These are phyloP conservation scores for Nymphalis io DNA, from an alignment of 1,140 invertebrate species.

Conservation along the genomic window DNA sequence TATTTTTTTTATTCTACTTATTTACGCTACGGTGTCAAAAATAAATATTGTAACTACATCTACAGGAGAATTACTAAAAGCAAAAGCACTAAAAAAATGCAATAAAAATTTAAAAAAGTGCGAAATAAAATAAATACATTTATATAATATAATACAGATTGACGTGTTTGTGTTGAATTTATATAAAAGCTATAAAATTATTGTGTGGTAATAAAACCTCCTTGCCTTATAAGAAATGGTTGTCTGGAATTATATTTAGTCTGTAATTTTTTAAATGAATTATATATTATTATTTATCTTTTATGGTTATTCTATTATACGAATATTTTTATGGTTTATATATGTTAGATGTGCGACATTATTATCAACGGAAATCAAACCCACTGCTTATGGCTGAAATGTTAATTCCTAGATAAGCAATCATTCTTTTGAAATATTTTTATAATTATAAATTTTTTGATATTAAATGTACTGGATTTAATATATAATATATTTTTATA, in stretches of 20 bases:
- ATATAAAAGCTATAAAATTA: slow-evolving; percentile 11
- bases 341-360: no score
- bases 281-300: no score
- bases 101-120: slow-evolving; percentile 51
- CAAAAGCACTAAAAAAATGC: slow-evolving; percentile 59
- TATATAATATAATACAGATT: slow-evolving; percentile 31
- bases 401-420: no score
- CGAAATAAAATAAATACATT: slow-evolving; percentile 43
- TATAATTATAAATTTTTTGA: neutral
- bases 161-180: slow-evolving; percentile 7
- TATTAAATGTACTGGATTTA: no score
- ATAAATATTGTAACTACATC: neutral
- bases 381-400: neutral
- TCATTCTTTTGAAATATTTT: neutral
- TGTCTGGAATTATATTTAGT: no score
- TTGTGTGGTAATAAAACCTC: neutral
- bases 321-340: no score
- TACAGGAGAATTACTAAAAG: slow-evolving; percentile 42
- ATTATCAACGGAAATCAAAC: neutral
- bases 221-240: no score
- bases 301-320: no score
- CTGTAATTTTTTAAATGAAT: no score
- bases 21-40: slow-evolving; percentile 9
- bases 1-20: neutral
- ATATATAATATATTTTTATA: neutral